phyloP scores from a whole-genome alignment of 1,140 invertebrate species.

The Papilio polytes region DNA sequence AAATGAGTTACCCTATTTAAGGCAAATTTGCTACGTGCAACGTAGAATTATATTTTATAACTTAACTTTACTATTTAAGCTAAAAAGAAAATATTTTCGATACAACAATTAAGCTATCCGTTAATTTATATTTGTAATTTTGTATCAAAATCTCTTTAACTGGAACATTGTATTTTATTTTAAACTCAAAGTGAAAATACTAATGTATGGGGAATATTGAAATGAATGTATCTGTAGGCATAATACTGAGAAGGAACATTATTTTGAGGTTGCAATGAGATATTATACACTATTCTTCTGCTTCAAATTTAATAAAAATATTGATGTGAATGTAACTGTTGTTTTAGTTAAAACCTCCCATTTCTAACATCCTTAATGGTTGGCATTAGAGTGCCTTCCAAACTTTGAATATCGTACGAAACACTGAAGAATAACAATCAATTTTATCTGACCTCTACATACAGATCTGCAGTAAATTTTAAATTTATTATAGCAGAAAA shows the following conservation, averaged over 20 bases:
- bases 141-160: constrained; percentile 8
- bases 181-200: constrained; percentile 32
- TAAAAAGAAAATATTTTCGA: constrained; percentile 32
- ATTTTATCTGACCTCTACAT: no score
- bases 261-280: constrained; percentile 55
- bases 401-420: neutral
- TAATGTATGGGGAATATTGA: constrained; percentile 7
- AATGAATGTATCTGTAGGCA: constrained; percentile 28
- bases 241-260: constrained; percentile 39
- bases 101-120: constrained; percentile 5
- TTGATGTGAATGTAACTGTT: constrained; percentile 43
- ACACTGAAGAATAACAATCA: no score
- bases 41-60: constrained; percentile 29
- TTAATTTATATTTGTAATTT: constrained; percentile 35
- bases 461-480: no score
- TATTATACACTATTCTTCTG: constrained; percentile 41
- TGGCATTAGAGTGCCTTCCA: neutral
- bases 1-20: neutral
- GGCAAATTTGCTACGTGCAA: constrained; percentile 3
- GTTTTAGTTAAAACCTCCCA: constrained; percentile 23
- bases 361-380: neutral
- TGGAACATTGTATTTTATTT: constrained; percentile 19
- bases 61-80: constrained; percentile 17
- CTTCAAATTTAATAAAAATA: constrained; percentile 40
- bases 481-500: no score